phyloP scores from a whole-genome alignment of 2,888 invertebrate genomes.

The Monoplex corrugatus region DNA sequence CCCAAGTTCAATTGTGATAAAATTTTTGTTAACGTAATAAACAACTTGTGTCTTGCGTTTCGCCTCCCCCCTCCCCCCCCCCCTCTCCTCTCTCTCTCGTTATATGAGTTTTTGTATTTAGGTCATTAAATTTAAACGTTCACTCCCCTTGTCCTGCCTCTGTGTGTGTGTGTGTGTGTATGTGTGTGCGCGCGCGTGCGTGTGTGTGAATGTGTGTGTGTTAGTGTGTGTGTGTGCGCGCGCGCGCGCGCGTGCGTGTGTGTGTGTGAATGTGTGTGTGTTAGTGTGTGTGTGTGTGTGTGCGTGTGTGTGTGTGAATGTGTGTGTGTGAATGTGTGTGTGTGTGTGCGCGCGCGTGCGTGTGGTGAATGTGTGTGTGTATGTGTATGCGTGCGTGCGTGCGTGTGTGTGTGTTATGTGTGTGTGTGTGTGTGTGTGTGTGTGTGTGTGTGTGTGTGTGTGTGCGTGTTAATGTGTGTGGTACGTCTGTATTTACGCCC shows the following conservation, averaged over 20 bases:
- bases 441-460: neutral
- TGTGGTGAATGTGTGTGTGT: neutral
- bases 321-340: neutral
- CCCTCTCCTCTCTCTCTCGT: too few relatives aligned
- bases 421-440: conserved; percentile 27
- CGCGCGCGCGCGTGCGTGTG: conserved; percentile 10
- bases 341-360: too few relatives aligned
- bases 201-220: neutral
- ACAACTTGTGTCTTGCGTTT: too few relatives aligned
- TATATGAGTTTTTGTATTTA: too few relatives aligned
- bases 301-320: neutral
- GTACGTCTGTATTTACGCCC: neutral
- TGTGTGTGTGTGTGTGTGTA: neutral
- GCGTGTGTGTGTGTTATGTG: neutral
- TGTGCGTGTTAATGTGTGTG: neutral
- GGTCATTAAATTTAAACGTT: too few relatives aligned
- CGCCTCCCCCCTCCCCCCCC: too few relatives aligned
- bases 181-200: neutral
- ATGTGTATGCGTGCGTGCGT: neutral
- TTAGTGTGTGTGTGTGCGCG: neutral
- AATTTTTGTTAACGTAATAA: too few relatives aligned
- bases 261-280: conserved; percentile 4
- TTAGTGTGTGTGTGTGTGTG: neutral
- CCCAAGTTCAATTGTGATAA: too few relatives aligned
- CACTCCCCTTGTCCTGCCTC: neutral